phyloP scores from a whole-genome alignment of 2,113 vertebrate species.

The Myrmecobius fasciatus region DNA sequence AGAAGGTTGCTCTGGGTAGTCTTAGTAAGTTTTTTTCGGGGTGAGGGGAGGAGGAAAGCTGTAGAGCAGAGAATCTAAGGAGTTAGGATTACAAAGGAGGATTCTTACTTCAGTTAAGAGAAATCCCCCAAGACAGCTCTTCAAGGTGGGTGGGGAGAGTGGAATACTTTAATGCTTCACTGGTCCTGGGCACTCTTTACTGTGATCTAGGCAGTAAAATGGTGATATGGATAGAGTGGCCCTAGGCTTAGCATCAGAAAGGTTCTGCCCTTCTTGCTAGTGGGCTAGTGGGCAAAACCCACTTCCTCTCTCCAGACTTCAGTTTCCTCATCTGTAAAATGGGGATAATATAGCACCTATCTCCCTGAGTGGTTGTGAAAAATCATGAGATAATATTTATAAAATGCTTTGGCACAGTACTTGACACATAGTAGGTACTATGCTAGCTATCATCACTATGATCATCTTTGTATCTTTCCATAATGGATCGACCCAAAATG shows the following conservation, averaged over 20 bases:
- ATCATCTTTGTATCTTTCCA: background rate
- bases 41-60: background rate
- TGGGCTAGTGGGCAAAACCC: background rate
- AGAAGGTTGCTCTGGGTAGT: slow-evolving; percentile 13
- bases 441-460: background rate
- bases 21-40: background rate
- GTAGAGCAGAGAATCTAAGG: background rate
- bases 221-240: background rate
- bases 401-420: background rate
- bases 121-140: slow-evolving; percentile 28
- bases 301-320: background rate
- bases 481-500: background rate
- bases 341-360: background rate
- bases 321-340: background rate
- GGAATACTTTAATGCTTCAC: background rate
- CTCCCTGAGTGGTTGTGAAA: background rate
- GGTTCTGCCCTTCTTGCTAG: background rate
- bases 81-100: background rate
- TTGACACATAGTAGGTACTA: background rate
- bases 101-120: slow-evolving; percentile 1
- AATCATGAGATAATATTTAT: background rate
- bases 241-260: background rate
- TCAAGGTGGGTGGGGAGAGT: background rate
- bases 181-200: background rate
- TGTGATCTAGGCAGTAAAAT: background rate